phyloP scores from a whole-genome alignment of 1,140 invertebrate genomes.

The Rhyacophila brunnea region DNA sequence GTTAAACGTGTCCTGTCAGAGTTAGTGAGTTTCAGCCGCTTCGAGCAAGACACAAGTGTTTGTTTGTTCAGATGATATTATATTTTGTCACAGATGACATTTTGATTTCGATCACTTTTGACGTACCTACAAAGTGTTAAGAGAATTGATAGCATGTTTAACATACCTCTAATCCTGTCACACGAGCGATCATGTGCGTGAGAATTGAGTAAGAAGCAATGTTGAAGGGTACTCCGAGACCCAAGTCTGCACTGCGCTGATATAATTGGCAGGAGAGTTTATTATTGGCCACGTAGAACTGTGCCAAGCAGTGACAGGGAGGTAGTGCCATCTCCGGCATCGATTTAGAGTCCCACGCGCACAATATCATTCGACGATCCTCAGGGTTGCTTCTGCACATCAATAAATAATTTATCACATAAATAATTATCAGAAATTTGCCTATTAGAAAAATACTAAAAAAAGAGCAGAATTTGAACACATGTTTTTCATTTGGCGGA shows the following conservation, averaged over 20 bases:
- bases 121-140: too few relatives aligned
- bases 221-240: constrained; percentile 97
- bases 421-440: too few relatives aligned
- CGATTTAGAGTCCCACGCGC: constrained; percentile 93
- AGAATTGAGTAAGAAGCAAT: constrained; percentile 96
- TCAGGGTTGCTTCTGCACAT: constrained; percentile 67
- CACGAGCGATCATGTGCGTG: constrained; percentile 95
- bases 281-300: constrained; percentile 90
- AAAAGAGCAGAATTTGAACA: too few relatives aligned
- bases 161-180: constrained; percentile 78
- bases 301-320: constrained; percentile 92
- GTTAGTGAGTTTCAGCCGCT: too few relatives aligned
- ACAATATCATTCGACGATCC: constrained; percentile 89
- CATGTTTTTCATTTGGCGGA: too few relatives aligned
- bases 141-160: too few relatives aligned
- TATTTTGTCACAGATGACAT: too few relatives aligned
- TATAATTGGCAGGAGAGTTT: constrained; percentile 90
- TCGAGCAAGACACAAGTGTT: too few relatives aligned
- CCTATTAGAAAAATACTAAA: too few relatives aligned
- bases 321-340: constrained; percentile 92
- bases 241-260: constrained; percentile 97
- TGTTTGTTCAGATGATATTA: too few relatives aligned
- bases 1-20: too few relatives aligned
- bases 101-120: too few relatives aligned
- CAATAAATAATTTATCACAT: not conserved